Base-by-base conservation (phyloP, 2,797 vertebrate species). In the Pseudocheirus occidentalis region DNA sequence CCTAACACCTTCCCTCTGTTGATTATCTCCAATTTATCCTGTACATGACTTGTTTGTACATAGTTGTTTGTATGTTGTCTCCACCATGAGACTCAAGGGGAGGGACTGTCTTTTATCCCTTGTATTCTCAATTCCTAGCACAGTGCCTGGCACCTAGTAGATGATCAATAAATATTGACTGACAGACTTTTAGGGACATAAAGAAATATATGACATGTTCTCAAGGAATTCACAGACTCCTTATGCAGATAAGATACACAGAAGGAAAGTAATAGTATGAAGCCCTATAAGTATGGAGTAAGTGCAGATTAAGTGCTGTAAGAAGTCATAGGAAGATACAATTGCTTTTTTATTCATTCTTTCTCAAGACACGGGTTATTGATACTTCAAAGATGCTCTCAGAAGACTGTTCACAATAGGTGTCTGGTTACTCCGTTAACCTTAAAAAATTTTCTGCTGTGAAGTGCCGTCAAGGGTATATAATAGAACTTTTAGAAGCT, bases 401-500 rank as follows among this genome's bases (percentile, higher is more conserved):
- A 66, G 14, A n/a, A 18, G 12, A 66, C 34, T n/a, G 40, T 96
- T 29, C 52, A n/a, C 53, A 81, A 3, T 91, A 31, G 90, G 0
- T 93, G 90, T 81, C 34, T 94, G 55, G 14, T 92, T 96, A 90
- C 52, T 94, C 73, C 94, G 73, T 94, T 5, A 29, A 54, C 29
- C 93, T 50, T 93, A 91, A 90, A 91, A 46, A 91, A n/a, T 93
- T 31, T 52, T 55, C 90, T 55, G 94, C 91, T 21, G 24, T 96
- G 28, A 96, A n/a, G 62, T 62, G 73, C 3, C n/a, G 28, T 90
- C 90, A 58, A 66, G 14, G 58, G 14, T 93, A 95, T 93, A 62
- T 28, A 29, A 4, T 94, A 94, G 40, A 94, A 91, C 66, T 95
- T 90, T 93, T 92, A 93, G 91, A 95, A 94, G 29, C 11, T 94